A percentile compares a stretch with the other conserved stretches of the same genome.
Conservation (phyloP, 2,888 invertebrate genomes). For the Metopia argyrocephala region DNA sequence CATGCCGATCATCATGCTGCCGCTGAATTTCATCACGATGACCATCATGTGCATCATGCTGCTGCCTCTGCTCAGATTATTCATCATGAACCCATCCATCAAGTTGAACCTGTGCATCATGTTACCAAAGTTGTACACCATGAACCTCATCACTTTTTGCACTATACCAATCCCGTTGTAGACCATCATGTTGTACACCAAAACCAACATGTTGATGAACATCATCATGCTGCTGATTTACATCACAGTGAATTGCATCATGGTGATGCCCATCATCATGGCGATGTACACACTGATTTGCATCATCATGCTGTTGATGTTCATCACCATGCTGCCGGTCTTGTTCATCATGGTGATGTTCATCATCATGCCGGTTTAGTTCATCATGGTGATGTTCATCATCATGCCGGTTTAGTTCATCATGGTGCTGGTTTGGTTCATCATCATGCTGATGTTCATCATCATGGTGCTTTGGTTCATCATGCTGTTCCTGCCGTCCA, state of each 20-base stretch:
- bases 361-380: constrained; percentile 66
- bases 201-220: constrained; percentile 72
- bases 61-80: constrained; percentile 72
- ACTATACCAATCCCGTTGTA: constrained; percentile 74
- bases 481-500: constrained; percentile 64
- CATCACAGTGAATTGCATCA: constrained; percentile 69
- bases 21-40: constrained; percentile 68
- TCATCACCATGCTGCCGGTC: constrained; percentile 65
- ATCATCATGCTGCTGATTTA: constrained; percentile 69
- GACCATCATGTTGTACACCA: constrained; percentile 74
- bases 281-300: constrained; percentile 46
- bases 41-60: constrained; percentile 68
- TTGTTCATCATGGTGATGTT: constrained; percentile 54
- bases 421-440: constrained; percentile 35
- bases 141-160: constrained; percentile 76
- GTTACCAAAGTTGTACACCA: constrained; percentile 76
- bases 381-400: constrained; percentile 51
- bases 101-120: constrained; percentile 76
- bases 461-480: constrained; percentile 69
- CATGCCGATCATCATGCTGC: constrained; percentile 69
- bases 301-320: constrained; percentile 66
- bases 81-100: constrained; percentile 75
- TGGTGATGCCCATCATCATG: constrained; percentile 61
- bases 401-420: constrained; percentile 53
- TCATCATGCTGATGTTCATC: constrained; percentile 39